Base-by-base conservation (phyloP, 2,888 invertebrate species). In the Diarsia mendica region DNA sequence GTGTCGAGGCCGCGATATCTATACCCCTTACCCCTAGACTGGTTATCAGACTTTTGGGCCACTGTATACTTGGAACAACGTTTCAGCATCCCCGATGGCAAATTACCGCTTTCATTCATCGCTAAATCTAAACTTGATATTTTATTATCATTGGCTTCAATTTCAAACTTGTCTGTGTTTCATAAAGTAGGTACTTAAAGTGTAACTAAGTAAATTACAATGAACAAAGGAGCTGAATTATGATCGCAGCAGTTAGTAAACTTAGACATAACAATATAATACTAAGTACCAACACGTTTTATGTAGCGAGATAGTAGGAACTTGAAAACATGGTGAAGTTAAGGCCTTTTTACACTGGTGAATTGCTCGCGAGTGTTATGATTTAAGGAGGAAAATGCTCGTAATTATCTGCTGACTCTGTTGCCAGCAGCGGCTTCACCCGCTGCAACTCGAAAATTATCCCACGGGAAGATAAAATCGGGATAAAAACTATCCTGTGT, bases 251-350 rank as follows among this genome's bases (percentile, higher is more conserved):
- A 18, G 46, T 28, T 46, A 46, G 5, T 46, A 72, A 18, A 68
- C 67, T 28, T 28, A 67, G 28, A 68, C 67, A 67, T 53, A 72
- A 72, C 33, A 72, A 68, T 49, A 70, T 67, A 23, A 67, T 51
- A 2, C 23, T 9, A 33, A 55, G 33, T 33, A 23, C 13, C 23
- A 23, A 46, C 70, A 72, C 70, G 70, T 58, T 58, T 48, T 18
- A 1, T 48, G 13, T 55, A 58, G 33, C 55, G 46, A 33, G 33
- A 55, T 28, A 23, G 9, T 69, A 13, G 33, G 9, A 5, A 46
- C 46, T 23, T 55, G 55, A 55, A 1, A 20, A 68, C n/a, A 28
- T 44, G 18, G 9, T 23, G 18, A 55, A 33, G 9, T 51, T 28
- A 44, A 2, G 39, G 28, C 4, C 15, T 67, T 67, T 48, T 39